Evolutionary conservation across 2,113 vertebrate species (phyloP), one percentile per base, ranked within the genome.

Genomic region (Arothron firmamentum): DNA sequence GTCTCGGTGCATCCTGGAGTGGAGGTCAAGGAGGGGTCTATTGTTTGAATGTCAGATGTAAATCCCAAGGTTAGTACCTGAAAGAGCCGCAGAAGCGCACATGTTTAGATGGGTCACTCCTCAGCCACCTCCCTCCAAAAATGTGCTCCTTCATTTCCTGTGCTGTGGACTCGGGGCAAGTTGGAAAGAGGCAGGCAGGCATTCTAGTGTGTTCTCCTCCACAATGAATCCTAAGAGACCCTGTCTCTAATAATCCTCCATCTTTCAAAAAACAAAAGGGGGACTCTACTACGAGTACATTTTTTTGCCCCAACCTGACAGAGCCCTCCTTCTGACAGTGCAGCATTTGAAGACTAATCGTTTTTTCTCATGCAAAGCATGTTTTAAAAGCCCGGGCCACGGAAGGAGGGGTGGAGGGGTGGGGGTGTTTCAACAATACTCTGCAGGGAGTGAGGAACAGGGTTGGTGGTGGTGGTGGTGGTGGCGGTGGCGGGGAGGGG

Each of bases 321-420:
- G 79, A 82, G 73, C 71, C 74, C 75, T n/a, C 77, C 70, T 67
- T 85, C 88, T 92, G 89, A 90, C 88, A 88, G 74, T 49, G 56
- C 65, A 81, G 80, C 85, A 90, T 90, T 88, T 88, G 84, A 91
- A 90, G 87, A 90, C 89, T 90, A 89, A 91, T 91, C 81, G 82
- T 85, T 88, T 90, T 90, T 92, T 92, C 85, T 91, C 83, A 92
- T 91, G 90, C 90, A 91, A 90, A 92, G 86, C 82, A 78, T 88
- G 86, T 85, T 90, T 90, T 90, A 90, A 89, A 80, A 89, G 83
- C 62, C 69, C 5, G 48, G 77, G 70, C 77, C 63, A 53, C 53
- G 62, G 75, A 73, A 72, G 83, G 78, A 72, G 80, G 65, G 76
- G 84, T 78, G 77, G 13, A 17, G 16, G 45, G 45, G 45, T 46